Percentiles rank a stretch among this genome's conserved stretches.
Conservation (phyloP, 2,888 invertebrate genomes). For the Myopa testacea region DNA sequence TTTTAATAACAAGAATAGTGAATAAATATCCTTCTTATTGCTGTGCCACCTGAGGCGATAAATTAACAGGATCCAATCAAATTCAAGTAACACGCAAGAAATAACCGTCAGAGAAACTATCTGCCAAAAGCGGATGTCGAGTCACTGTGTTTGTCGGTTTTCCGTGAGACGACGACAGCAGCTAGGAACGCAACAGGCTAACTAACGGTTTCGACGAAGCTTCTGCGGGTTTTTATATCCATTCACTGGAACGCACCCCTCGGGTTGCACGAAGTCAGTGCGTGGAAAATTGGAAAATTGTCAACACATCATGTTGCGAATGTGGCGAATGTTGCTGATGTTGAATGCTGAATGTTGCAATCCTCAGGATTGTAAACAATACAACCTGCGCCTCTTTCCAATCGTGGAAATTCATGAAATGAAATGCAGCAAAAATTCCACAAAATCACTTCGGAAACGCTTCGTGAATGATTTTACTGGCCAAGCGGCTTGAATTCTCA, state of each 20-base stretch:
- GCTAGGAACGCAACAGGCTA: conserved; percentile 65
- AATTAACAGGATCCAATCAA: conserved; percentile 16
- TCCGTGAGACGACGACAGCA: conserved; percentile 4
- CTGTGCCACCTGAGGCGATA: not conserved
- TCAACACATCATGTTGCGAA: no score
- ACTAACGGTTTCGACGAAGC: conserved; percentile 60
- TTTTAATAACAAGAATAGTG: not conserved
- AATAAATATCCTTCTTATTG: conserved; percentile 9
- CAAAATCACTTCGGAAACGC: no score
- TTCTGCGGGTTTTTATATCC: conserved; percentile 65
- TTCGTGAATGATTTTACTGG: no score
- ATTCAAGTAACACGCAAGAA: conserved; percentile 12
- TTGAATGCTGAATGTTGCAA: no score
- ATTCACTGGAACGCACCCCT: conserved; percentile 49
- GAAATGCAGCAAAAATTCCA: no score
- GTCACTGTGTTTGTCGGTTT: not conserved
- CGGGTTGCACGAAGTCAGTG: no score
- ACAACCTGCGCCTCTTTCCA: no score
- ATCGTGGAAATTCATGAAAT: no score
- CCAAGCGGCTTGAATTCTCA: no score
- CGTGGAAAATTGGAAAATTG: no score
- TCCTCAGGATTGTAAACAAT: no score
- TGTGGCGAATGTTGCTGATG: no score
- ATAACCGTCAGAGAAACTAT: conserved; percentile 4
- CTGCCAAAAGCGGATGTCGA: not conserved